Conservation (phyloP, 2,888 invertebrate genomes). For the Hypselothyrea guttata region DNA sequence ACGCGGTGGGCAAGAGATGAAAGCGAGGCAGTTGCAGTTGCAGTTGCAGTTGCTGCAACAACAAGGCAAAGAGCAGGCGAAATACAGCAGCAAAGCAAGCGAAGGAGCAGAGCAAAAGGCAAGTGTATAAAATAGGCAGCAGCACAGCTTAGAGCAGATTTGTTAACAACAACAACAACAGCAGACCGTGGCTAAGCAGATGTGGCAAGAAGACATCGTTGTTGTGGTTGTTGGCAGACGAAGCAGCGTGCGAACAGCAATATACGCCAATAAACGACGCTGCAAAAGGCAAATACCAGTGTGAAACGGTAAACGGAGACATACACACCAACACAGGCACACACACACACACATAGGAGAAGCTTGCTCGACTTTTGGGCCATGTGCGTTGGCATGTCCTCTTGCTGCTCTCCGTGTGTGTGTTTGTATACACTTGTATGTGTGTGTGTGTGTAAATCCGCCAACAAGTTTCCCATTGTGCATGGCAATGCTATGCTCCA, state of each 20-base stretch:
- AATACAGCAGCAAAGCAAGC: not conserved
- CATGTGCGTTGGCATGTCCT: slow-evolving; percentile 57
- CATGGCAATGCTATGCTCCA: slow-evolving; percentile 28
- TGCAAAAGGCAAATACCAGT: slow-evolving; percentile 50
- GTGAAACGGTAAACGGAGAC: slow-evolving; percentile 49
- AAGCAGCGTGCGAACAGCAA: slow-evolving; percentile 61
- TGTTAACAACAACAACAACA: slow-evolving; percentile 28
- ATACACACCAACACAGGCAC: slow-evolving; percentile 24
- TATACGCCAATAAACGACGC: slow-evolving; percentile 64
- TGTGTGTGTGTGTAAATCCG: slow-evolving; percentile 50
- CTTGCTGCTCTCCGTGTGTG: too few relatives aligned
- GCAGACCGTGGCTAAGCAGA: not conserved
- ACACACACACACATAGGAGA: slow-evolving; percentile 7
- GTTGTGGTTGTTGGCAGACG: slow-evolving; percentile 41
- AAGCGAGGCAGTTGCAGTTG: slow-evolving; percentile 1
- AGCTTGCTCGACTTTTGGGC: slow-evolving; percentile 46
- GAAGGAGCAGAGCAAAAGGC: slow-evolving; percentile 3
- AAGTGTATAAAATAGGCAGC: slow-evolving; percentile 26
- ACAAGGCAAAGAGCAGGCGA: slow-evolving; percentile 3
- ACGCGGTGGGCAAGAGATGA: slow-evolving; percentile 1
- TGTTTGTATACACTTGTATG: slow-evolving; percentile 1
- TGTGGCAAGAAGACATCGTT: too few relatives aligned
- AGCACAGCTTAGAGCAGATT: slow-evolving; percentile 40
- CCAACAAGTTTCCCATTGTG: slow-evolving; percentile 78
- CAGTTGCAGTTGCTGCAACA: slow-evolving; percentile 2